Conservation (phyloP, 1,140 invertebrate species). For the Riptortus pedestris region DNA sequence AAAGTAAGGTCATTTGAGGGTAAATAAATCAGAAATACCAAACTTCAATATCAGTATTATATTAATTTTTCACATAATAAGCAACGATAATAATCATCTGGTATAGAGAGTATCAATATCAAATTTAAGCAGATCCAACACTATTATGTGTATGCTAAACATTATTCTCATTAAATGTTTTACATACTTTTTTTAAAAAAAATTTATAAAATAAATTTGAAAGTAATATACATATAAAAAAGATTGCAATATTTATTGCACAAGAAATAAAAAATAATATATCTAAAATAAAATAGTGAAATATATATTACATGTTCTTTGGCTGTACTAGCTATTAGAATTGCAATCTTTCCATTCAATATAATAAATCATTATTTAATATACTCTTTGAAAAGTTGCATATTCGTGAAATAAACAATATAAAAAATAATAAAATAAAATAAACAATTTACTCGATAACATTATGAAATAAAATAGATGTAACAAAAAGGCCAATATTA, state of each 20-base stretch:
- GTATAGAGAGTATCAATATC: background rate
- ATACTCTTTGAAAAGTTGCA: constrained; percentile 22
- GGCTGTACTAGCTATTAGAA: constrained; percentile 22
- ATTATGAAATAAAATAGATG: constrained; percentile 2
- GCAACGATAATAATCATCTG: constrained; percentile 18
- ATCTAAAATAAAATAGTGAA: constrained; percentile 28
- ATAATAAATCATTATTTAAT: constrained; percentile 17
- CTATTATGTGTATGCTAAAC: constrained; percentile 15
- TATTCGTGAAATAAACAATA: constrained; percentile 24
- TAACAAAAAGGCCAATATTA: constrained; percentile 2
- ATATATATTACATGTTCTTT: constrained; percentile 24
- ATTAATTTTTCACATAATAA: constrained; percentile 20
- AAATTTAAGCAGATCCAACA: constrained; percentile 17
- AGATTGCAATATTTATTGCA: constrained; percentile 25
- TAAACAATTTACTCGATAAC: background rate
- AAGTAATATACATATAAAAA: constrained; percentile 6
- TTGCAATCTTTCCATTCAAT: constrained; percentile 20
- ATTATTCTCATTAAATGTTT: background rate
- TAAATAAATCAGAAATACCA: background rate
- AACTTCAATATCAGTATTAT: constrained; percentile 13
- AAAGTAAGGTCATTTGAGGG: no score
- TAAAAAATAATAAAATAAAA: constrained; percentile 24
- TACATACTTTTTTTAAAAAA: background rate
- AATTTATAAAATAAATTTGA: background rate
- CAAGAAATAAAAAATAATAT: constrained; percentile 25